Conservation (phyloP, 2,113 vertebrate species). For the Phoxinus phoxinus region DNA sequence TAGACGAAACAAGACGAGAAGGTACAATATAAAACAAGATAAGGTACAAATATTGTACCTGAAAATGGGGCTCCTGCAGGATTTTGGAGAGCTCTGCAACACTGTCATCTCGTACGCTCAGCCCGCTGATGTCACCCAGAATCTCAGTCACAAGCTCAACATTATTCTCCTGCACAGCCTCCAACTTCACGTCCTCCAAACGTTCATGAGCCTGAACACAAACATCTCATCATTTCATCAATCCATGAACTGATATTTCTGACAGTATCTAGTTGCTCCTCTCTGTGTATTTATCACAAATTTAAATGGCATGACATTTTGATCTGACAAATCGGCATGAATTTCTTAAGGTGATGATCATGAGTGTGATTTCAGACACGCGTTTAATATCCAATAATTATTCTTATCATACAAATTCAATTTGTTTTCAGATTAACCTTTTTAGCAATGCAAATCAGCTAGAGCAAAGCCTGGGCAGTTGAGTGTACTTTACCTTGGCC, state of each 20-base stretch:
- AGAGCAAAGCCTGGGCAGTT: background rate
- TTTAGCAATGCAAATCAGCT: background rate
- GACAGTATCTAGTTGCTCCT: background rate
- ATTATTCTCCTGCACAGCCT: constrained; percentile 98
- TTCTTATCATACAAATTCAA: background rate
- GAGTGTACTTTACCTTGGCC: constrained; percentile 81
- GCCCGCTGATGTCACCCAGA: constrained; percentile 89
- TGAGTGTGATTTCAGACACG: background rate
- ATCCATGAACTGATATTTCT: background rate
- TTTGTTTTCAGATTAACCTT: background rate
- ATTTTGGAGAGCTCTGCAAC: constrained; percentile 89
- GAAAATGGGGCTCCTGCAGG: constrained; percentile 95
- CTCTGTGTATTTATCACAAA: background rate
- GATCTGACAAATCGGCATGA: background rate
- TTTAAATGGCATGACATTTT: background rate
- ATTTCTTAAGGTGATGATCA: background rate
- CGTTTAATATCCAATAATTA: background rate
- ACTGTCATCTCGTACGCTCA: constrained; percentile 86
- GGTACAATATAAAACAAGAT: background rate
- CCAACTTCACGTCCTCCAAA: constrained; percentile 93
- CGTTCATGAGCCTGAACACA: constrained; percentile 87
- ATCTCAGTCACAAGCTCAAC: constrained; percentile 96
- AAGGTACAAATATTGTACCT: constrained; percentile 74
- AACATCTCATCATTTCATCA: constrained; percentile 18
- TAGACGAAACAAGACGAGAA: background rate